Conservation (phyloP, 2,113 vertebrate genomes). For the Cololabis saira region DNA sequence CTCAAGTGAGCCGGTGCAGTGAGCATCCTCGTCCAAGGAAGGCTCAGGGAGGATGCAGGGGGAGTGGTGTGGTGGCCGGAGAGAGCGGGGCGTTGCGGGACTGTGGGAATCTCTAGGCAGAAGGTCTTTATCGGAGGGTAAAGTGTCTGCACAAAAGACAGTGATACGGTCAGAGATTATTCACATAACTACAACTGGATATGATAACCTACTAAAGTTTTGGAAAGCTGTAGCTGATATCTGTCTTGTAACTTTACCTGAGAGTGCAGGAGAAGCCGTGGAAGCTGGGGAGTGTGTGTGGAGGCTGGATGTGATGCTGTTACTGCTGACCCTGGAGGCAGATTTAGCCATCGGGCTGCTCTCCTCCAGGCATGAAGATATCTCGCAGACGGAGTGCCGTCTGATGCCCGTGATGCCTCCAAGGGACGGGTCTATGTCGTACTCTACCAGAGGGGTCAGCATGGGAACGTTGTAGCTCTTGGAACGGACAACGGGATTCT, state of each 20-base stretch:
- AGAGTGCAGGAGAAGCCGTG: conserved; percentile 52
- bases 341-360: conserved; percentile 62
- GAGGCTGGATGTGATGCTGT: conserved; percentile 29
- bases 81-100: background rate
- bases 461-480: conserved; percentile 95
- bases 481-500: conserved; percentile 92
- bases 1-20: conserved; percentile 23
- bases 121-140: conserved; percentile 68
- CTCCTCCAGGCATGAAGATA: conserved; percentile 90
- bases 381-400: conserved; percentile 92
- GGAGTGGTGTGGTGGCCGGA: conserved; percentile 44
- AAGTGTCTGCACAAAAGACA: conserved; percentile 59
- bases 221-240: background rate
- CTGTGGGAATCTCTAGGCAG: conserved; percentile 1
- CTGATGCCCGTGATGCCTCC: conserved; percentile 76
- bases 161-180: background rate
- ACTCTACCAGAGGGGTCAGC: conserved; percentile 91
- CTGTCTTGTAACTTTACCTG: conserved; percentile 30
- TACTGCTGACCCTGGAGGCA: background rate
- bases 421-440: conserved; percentile 73
- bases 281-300: conserved; percentile 33
- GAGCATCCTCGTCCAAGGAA: conserved; percentile 64
- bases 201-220: background rate
- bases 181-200: no score
- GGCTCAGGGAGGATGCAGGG: conserved; percentile 57